Base-by-base conservation (phyloP, 2,888 invertebrate genomes). In the Terebella lapidaria region DNA sequence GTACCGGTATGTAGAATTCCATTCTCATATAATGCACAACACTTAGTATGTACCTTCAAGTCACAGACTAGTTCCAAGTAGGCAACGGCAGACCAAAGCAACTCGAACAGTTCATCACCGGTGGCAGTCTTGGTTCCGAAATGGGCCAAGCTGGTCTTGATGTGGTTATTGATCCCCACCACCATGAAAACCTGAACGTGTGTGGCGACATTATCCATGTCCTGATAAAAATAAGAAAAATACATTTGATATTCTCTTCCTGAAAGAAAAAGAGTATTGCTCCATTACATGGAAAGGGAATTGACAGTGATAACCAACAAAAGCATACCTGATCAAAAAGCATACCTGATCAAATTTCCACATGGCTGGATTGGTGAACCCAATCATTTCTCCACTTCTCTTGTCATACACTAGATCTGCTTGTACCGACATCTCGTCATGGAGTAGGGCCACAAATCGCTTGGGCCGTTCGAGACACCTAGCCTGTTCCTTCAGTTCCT, bases 1-100 rank as follows among this genome's bases (percentile, higher is more conserved):
- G n/a, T n/a, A n/a, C n/a, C n/a, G n/a, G n/a, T n/a, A n/a, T n/a
- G n/a, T n/a, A n/a, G n/a, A n/a, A n/a, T n/a, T n/a, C n/a, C n/a
- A n/a, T n/a, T n/a, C n/a, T n/a, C n/a, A n/a, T n/a, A n/a, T n/a
- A n/a, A n/a, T n/a, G n/a, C n/a, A n/a, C n/a, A n/a, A n/a, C n/a
- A n/a, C n/a, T n/a, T n/a, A n/a, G n/a, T n/a, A n/a, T n/a, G n/a
- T 28, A 57, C 57, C 57, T 60, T 60, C 1, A 60, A 26, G 5
- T 29, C 45, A 35, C 51, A 52, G 1, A 22, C 4, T 1, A 25
- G 5, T 57, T 60, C 60, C 2, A 60, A 28, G 4, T 27, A 26
- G 1, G 28, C 56, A 15, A 60, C 46, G 1, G 60, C 60, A 15
- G 42, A 15, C 60, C 60, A 60, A 2, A 60, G 22, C 46, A 60